Base-by-base conservation (phyloP, 1,140 invertebrate genomes). In the Rhagoletis pomonella region DNA sequence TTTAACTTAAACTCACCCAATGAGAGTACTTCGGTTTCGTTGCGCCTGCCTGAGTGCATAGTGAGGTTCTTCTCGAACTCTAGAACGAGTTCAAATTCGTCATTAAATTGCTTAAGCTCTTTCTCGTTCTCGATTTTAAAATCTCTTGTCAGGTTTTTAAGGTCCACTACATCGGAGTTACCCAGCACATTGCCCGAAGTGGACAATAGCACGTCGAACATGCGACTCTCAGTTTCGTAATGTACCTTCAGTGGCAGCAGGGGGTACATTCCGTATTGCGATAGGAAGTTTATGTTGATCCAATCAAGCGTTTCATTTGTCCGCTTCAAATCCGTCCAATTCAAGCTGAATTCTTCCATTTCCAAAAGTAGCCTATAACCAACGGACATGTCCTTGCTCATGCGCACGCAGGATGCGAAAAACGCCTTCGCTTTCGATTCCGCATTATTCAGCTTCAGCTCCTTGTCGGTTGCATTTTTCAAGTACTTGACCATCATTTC, bases 231-330 rank as follows among this genome's bases (percentile, higher is more conserved):
- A 0, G 91, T 90, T 4, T 88, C 90, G 29, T 92, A 92, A 9
- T 92, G 91, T 12, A 92, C 89, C 42, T 90, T 91, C 0, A 92
- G 39, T 0, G 91, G 90, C 19, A 92, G 69, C 67, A 92, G 60
- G 0, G 91, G 89, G 87, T 89, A 92, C 3, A 91, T 12, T 3
- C 90, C 91, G 59, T 90, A 91, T 9, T 55, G 65, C 6, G 91
- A 91, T 89, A 91, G 90, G 39, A 92, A 92, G 17, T 92, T 92
- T 0, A 92, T 86, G 9, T 89, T 88, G 7, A 91, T 85, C 91
- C 91, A 92, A 86, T 91, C 90, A 19, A 67, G 50, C 0, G 86
- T 89, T 0, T 87, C 84, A 17, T 89, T 89, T 7, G 67, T 19
- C 7, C 69, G 42, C 2, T 47, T 14, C 77, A 69, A 67, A 39